Percentiles rank a stretch among this genome's conserved stretches.
These are phyloP conservation scores for Potamilus streckersoni DNA, from an alignment of 1,140 invertebrate species.

Conservation along the genomic window DNA sequence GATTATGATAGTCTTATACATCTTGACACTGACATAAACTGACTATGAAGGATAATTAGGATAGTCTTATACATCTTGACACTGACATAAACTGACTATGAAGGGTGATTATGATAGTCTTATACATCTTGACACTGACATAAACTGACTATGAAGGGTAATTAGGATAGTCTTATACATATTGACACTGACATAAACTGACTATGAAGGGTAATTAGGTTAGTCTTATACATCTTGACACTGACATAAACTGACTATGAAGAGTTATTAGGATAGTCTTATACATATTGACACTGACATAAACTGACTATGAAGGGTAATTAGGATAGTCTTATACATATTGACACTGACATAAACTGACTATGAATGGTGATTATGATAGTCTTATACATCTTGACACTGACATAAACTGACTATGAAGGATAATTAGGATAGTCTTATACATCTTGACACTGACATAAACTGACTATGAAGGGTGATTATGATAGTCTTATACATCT, in stretches of 20 bases:
- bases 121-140: no score
- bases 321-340: background rate
- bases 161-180: background rate
- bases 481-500: background rate
- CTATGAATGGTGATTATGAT: conserved; percentile 80
- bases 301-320: conserved; percentile 82
- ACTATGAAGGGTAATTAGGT: conserved; percentile 82
- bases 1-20: conserved; percentile 1
- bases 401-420: conserved; percentile 76
- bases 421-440: conserved; percentile 69
- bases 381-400: no score
- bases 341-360: conserved; percentile 58
- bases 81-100: conserved; percentile 75
- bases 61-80: no score
- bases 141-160: conserved; percentile 82
- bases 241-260: conserved; percentile 76
- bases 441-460: no score
- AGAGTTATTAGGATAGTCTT: conserved; percentile 70
- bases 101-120: conserved; percentile 72
- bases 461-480: conserved; percentile 82
- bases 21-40: no score
- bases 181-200: no score
- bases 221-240: no score
- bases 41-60: conserved; percentile 82
- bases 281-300: no score